These are phyloP conservation scores for Rhabdomys dilectus DNA, from an alignment of 2,113 vertebrate genomes.

Conservation along the genomic window DNA sequence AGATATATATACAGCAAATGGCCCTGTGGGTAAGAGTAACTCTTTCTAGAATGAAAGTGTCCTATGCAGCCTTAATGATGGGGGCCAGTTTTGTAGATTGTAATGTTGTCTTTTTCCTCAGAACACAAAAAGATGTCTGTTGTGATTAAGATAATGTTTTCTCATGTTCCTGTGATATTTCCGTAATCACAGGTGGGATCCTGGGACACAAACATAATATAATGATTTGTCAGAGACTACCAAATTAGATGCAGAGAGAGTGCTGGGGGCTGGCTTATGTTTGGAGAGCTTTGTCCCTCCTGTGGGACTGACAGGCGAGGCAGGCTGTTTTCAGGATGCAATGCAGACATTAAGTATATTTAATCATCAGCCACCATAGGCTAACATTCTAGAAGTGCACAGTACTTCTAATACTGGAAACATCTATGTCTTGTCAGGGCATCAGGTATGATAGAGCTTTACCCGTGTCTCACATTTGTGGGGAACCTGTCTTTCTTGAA, in stretches of 20 bases:
- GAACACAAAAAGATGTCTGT: neutral
- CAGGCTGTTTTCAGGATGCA: neutral
- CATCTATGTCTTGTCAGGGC: slow-evolving; percentile 1
- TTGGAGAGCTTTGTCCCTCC: neutral
- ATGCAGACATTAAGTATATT: neutral
- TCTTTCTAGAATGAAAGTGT: slow-evolving; percentile 35
- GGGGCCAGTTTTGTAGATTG: neutral
- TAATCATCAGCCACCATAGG: slow-evolving; percentile 1
- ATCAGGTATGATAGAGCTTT: slow-evolving; percentile 35
- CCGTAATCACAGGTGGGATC: neutral
- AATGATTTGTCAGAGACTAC: neutral
- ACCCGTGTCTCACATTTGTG: neutral
- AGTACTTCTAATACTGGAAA: neutral
- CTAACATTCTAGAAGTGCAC: slow-evolving; percentile 11
- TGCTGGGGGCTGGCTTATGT: neutral
- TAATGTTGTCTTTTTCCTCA: neutral
- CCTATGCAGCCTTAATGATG: slow-evolving; percentile 1
- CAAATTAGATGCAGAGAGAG: neutral
- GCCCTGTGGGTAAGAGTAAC: neutral
- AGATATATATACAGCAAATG: neutral
- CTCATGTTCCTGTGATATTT: neutral
- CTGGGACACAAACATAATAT: neutral
- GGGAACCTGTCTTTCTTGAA: neutral
- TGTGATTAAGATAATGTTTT: slow-evolving; percentile 15
- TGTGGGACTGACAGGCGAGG: neutral